These are phyloP conservation scores for Lagothrix lagotricha DNA, from an alignment of 2,797 vertebrate species.

Conservation along the genomic window DNA sequence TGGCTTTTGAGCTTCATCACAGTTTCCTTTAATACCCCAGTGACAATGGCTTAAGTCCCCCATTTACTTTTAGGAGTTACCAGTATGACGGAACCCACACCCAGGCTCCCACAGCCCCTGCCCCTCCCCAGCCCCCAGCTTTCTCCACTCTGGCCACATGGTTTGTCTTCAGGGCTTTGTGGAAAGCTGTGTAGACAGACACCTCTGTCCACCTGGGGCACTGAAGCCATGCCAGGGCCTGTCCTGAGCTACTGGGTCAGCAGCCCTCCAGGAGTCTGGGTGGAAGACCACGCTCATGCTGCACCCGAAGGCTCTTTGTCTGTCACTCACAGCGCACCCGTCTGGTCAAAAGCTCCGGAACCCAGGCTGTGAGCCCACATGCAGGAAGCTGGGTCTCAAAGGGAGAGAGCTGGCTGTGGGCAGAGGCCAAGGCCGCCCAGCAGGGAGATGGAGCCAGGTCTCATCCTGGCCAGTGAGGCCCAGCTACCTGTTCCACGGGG, in stretches of 20 bases:
- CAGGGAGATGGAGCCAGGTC: neutral
- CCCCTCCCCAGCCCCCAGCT: neutral
- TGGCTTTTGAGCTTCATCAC: neutral
- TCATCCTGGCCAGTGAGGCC: neutral
- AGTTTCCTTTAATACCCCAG: neutral
- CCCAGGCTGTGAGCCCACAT: accelerated
- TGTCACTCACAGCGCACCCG: neutral
- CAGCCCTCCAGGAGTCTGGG: neutral
- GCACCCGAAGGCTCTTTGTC: neutral
- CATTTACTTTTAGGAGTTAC: neutral
- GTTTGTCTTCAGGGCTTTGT: neutral
- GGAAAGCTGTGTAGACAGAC: neutral
- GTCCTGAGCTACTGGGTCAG: neutral
- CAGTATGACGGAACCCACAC: neutral
- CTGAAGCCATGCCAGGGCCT: neutral
- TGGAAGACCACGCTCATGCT: accelerated
- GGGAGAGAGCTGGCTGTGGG: too few species aligned
- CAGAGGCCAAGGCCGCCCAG: neutral
- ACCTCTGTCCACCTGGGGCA: neutral
- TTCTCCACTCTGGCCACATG: neutral
- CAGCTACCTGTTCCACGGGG: neutral
- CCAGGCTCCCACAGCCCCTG: neutral
- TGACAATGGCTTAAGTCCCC: neutral
- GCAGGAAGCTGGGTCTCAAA: neutral
- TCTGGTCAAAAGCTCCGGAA: neutral